phyloP scores from a whole-genome alignment of 2,797 vertebrate genomes.

The Pagetopsis macropterus region DNA sequence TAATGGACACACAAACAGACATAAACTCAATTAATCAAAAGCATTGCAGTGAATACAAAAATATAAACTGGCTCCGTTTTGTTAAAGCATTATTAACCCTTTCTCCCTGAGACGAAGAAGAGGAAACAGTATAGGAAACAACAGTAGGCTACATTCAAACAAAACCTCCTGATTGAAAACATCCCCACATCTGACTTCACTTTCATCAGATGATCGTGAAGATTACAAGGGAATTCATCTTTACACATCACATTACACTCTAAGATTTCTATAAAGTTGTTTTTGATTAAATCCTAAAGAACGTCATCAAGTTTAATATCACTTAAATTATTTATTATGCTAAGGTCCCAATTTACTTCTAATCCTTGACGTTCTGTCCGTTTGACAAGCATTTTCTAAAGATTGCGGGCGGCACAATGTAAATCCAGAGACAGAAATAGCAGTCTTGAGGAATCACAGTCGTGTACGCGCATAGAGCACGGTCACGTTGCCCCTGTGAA shows the following conservation, averaged over 20 bases:
- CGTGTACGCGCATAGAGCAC: conserved; percentile 68
- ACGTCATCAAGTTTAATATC: neutral
- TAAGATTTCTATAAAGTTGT: no score
- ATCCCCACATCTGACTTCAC: conserved; percentile 49
- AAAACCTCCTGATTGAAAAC: conserved; percentile 52
- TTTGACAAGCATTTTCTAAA: neutral
- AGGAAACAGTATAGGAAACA: conserved; percentile 38
- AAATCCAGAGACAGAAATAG: conserved; percentile 49
- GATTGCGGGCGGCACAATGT: conserved; percentile 15
- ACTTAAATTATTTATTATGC: neutral
- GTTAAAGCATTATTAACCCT: conserved; percentile 1
- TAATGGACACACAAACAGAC: neutral
- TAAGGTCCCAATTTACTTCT: neutral
- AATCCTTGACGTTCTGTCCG: neutral
- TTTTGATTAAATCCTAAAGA: no score
- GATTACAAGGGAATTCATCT: neutral
- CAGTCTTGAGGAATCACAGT: conserved; percentile 17
- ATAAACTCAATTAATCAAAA: neutral
- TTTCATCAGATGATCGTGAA: conserved; percentile 20
- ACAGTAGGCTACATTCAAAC: conserved; percentile 44
- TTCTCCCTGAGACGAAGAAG: conserved; percentile 23
- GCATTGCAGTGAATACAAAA: neutral
- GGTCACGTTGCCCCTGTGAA: conserved; percentile 89
- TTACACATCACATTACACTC: neutral
- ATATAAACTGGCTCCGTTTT: neutral